Base-by-base conservation (phyloP, 1,140 invertebrate species). In the Apis laboriosa region DNA sequence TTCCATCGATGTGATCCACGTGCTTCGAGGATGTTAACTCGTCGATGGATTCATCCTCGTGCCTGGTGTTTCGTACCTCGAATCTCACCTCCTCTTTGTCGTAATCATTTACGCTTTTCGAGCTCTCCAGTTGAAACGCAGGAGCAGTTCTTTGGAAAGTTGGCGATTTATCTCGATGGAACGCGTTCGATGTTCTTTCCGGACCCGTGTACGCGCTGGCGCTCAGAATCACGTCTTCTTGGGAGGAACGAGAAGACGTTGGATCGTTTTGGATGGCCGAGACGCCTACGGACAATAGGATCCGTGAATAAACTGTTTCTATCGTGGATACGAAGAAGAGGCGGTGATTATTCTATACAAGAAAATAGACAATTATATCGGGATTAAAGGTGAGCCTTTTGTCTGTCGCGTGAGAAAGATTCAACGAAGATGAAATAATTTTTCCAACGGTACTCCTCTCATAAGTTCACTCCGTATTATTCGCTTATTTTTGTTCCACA, bases 1-100 rank as follows among this genome's bases (percentile, higher is more conserved):
- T 94, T 15, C 90, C 93, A 58, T 94, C 90, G 34, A 94, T 91
- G 1, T 93, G 90, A 49, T 93, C 91, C 0, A 94, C 72, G 72
- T 92, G 90, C 76, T 94, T 93, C 12, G 92, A 93, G 3, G 93
- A 90, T 0, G 89, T 92, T 11, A 93, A 53, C 0, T 88, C 87
- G 51, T 88, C 83, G 15, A 86, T 76, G 2, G 81, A 15, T 24
- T 84, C 84, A 5, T 43, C 34, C 13, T 86, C 80, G 28, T 76
- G 82, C 71, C 58, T 83, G 34, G 55, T 61, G 3, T 84, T 68
- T 19, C 53, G 70, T 34, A 80, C 81, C 12, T 61, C 74, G 61
- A 86, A 84, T 19, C 77, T 70, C 9, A 53, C 70, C 12, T 88
- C 79, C 5, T 87, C 85, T 13, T 68, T 84, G 19, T 89, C 87